phyloP scores from a whole-genome alignment of 2,797 vertebrate genomes.

The Selene dorsalis region DNA sequence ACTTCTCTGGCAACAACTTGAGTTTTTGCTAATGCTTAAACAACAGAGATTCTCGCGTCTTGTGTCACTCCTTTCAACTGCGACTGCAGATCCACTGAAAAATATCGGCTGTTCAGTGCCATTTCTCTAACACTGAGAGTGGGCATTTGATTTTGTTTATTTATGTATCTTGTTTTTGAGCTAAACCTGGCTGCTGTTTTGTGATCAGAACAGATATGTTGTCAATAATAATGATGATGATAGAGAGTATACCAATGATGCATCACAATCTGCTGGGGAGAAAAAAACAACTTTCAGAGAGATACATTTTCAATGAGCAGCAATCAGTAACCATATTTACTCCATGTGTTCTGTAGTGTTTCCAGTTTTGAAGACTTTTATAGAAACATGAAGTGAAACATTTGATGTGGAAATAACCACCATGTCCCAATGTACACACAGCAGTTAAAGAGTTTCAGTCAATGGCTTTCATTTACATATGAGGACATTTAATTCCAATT shows the following conservation, averaged over 20 bases:
- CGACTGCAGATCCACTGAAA: conserved; percentile 19
- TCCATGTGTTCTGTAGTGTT: neutral
- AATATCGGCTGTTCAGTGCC: conserved; percentile 9
- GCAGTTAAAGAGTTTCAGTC: neutral
- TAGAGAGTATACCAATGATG: neutral
- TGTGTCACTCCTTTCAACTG: conserved; percentile 16
- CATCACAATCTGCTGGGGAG: neutral
- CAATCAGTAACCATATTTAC: neutral
- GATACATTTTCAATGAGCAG: neutral
- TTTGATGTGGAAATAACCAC: neutral
- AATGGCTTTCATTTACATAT: neutral
- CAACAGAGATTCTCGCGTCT: conserved; percentile 40
- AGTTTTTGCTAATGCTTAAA: conserved; percentile 57
- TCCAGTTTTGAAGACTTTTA: neutral
- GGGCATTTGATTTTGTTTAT: neutral
- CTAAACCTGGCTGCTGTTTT: conserved; percentile 4
- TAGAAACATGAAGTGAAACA: neutral
- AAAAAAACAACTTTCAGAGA: neutral
- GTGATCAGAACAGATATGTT: neutral
- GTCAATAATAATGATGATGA: neutral
- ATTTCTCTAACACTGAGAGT: conserved; percentile 18
- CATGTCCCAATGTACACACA: neutral
- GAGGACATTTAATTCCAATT: conserved; percentile 2
- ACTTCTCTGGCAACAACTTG: conserved; percentile 60
- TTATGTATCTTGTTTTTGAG: neutral